Evolutionary conservation across 1,140 invertebrate genomes (phyloP).

Genomic region (Drosophila jambulina): DNA sequence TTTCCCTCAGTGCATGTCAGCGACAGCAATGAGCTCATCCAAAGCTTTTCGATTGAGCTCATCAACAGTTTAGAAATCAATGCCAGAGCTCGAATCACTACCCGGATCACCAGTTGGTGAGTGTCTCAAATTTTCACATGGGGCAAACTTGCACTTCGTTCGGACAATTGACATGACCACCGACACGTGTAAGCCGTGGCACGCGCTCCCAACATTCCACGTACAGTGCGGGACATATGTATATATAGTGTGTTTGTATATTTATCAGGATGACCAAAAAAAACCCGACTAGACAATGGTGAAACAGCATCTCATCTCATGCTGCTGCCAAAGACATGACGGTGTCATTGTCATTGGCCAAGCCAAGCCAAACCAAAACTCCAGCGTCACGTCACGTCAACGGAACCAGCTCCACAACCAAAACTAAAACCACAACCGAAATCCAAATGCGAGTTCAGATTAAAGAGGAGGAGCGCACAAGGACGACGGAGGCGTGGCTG

Average conservation of each 20-base stretch:
- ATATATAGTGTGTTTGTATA: conserved; percentile 1
- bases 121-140: conserved; percentile 50
- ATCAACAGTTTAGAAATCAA: conserved; percentile 41
- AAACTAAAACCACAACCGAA: conserved; percentile 44
- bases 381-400: conserved; percentile 71
- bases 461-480: conserved; percentile 15
- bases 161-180: conserved; percentile 75
- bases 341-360: conserved; percentile 73
- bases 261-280: conserved; percentile 13
- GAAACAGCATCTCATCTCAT: conserved; percentile 36
- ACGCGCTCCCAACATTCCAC: conserved; percentile 36
- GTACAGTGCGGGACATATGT: conserved; percentile 6
- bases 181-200: conserved; percentile 75
- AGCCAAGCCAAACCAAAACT: conserved; percentile 46
- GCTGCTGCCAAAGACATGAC: conserved; percentile 40
- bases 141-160: conserved; percentile 57
- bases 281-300: conserved; percentile 48
- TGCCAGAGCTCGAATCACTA: conserved; percentile 27
- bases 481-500: conserved; percentile 9
- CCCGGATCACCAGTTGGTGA: conserved; percentile 9
- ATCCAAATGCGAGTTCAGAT: conserved; percentile 62
- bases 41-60: conserved; percentile 3
- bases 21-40: conserved; percentile 1
- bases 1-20: not conserved
- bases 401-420: conserved; percentile 61